Conservation (phyloP, 2,797 vertebrate species). For the Phaenicophaeus curvirostris region DNA sequence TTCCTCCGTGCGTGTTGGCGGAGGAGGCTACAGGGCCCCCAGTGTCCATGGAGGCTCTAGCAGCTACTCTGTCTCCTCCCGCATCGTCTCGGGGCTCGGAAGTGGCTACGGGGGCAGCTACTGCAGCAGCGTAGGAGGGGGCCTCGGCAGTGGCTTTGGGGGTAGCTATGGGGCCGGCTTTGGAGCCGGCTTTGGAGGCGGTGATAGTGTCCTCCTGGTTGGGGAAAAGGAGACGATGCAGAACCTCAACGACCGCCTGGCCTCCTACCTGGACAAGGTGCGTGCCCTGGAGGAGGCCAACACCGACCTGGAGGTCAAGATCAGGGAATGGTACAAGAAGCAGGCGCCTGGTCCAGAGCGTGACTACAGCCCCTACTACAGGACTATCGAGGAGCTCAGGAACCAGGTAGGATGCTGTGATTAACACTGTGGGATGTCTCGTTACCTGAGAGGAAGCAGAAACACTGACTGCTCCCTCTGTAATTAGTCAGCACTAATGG, state of each 20-base stretch:
- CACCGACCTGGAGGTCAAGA: constrained; percentile 82
- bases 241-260: constrained; percentile 94
- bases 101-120: constrained; percentile 59
- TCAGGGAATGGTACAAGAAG: constrained; percentile 81
- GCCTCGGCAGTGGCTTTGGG: neutral
- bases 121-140: constrained; percentile 49
- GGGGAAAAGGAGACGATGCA: constrained; percentile 95
- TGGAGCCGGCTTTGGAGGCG: constrained; percentile 20
- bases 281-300: constrained; percentile 85
- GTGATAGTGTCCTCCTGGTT: constrained; percentile 64
- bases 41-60: constrained; percentile 64
- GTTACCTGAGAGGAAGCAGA: neutral
- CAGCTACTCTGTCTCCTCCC: constrained; percentile 57
- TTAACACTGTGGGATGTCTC: neutral
- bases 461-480: neutral
- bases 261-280: constrained; percentile 91
- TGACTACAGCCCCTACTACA: constrained; percentile 82
- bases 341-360: constrained; percentile 82
- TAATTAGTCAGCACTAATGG: neutral
- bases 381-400: constrained; percentile 83
- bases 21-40: constrained; percentile 55
- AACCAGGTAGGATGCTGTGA: constrained; percentile 52
- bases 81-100: constrained; percentile 57
- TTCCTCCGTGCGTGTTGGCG: neutral
- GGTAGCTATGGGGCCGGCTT: neutral